phyloP scores from a whole-genome alignment of 2,888 invertebrate species.

The Zelleria hepariella region DNA sequence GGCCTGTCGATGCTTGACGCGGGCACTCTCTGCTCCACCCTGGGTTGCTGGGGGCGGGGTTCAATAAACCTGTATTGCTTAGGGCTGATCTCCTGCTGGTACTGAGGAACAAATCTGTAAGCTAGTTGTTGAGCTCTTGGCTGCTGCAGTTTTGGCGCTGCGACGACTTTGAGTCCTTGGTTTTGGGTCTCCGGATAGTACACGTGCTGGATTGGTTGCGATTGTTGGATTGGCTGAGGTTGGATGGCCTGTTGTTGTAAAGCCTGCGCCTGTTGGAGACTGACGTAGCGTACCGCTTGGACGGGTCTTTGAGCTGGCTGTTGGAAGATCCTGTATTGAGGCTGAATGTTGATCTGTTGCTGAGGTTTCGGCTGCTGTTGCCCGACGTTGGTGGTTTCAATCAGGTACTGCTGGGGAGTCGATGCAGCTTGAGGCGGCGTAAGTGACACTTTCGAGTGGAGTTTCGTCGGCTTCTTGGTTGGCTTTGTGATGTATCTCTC shows the following conservation, averaged over 20 bases:
- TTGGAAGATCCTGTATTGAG: constrained; percentile 16
- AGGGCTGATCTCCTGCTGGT: constrained; percentile 48
- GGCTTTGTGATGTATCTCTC: constrained; percentile 57
- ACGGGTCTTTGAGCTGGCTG: constrained; percentile 40
- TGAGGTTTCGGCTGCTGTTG: constrained; percentile 38
- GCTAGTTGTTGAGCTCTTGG: constrained; percentile 30
- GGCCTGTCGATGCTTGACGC: constrained; percentile 48
- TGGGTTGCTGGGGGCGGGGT: constrained; percentile 38
- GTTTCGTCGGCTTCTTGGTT: constrained; percentile 53
- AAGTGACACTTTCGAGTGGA: constrained; percentile 44
- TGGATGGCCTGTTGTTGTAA: not conserved
- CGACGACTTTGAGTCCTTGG: constrained; percentile 59
- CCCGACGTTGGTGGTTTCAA: constrained; percentile 58
- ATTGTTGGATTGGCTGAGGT: constrained; percentile 24
- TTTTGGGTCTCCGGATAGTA: constrained; percentile 45
- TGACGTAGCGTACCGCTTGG: constrained; percentile 42
- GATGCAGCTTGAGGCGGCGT: constrained; percentile 35
- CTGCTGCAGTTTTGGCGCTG: constrained; percentile 52
- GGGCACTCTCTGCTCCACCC: constrained; percentile 43
- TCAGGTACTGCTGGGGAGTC: constrained; percentile 63
- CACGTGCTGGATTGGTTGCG: constrained; percentile 30
- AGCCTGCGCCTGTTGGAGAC: constrained; percentile 19
- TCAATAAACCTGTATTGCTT: constrained; percentile 57
- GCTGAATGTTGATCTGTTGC: constrained; percentile 14
- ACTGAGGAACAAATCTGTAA: constrained; percentile 48